These are phyloP conservation scores for Dendrocincla tyrannina DNA, from an alignment of 2,797 vertebrate species.

Conservation along the genomic window DNA sequence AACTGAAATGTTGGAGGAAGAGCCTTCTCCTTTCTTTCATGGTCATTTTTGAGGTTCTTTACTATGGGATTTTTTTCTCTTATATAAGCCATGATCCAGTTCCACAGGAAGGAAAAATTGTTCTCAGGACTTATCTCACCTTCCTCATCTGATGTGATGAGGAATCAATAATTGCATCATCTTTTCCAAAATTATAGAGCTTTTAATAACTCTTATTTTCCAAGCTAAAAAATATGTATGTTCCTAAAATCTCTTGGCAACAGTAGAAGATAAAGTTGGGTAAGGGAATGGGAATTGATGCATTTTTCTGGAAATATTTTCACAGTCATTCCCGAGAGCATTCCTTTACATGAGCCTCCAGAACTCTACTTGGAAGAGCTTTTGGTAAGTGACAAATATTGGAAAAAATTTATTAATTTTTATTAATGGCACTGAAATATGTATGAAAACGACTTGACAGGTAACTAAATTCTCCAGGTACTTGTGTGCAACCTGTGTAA, in stretches of 20 bases:
- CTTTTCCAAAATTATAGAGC: neutral
- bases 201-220: neutral
- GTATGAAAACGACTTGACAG: neutral
- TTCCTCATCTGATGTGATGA: neutral
- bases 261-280: neutral
- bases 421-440: neutral
- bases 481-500: neutral
- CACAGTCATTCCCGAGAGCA: neutral
- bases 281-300: neutral
- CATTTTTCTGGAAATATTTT: neutral
- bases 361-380: neutral
- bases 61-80: neutral
- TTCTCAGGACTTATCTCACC: neutral
- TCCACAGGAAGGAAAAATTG: neutral
- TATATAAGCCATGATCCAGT: neutral
- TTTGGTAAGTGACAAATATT: neutral
- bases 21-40: neutral
- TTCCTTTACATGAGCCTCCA: neutral
- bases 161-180: neutral
- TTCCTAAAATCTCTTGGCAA: neutral
- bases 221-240: neutral
- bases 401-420: neutral
- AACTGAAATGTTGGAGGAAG: neutral
- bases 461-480: neutral
- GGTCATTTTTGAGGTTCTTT: neutral